phyloP scores from a whole-genome alignment of 2,888 invertebrate species.

The Amiota mariae region DNA sequence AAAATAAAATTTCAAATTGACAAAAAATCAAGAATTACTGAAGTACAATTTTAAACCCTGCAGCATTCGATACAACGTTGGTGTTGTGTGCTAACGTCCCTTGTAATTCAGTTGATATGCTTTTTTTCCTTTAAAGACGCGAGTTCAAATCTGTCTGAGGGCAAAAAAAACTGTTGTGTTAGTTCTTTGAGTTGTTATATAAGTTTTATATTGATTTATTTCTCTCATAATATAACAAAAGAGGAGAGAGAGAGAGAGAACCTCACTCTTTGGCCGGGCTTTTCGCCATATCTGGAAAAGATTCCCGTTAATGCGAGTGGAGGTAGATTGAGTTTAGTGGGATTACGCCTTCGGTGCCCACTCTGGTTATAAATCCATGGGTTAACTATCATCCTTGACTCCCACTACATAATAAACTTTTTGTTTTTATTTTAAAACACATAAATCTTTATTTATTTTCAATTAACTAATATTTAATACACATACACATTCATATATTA shows the following conservation, averaged over 20 bases:
- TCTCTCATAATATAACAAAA: background rate
- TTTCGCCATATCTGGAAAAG: constrained; percentile 46
- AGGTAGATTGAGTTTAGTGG: constrained; percentile 64
- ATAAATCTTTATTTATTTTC: constrained; percentile 61
- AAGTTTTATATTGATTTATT: background rate
- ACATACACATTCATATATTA: constrained; percentile 37
- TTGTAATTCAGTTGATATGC: no score
- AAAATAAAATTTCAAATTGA: no score
- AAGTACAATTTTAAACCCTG: no score
- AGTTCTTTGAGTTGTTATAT: no score
- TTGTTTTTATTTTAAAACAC: constrained; percentile 50
- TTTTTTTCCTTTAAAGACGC: no score
- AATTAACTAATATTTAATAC: constrained; percentile 47
- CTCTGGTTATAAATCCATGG: constrained; percentile 67
- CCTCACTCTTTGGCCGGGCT: constrained; percentile 70
- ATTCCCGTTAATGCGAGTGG: constrained; percentile 63
- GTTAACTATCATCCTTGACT: constrained; percentile 69
- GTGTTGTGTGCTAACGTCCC: no score
- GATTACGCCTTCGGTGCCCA: constrained; percentile 71
- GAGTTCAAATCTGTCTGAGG: no score
- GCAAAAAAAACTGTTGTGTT: no score
- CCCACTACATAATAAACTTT: constrained; percentile 58
- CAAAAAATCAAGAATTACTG: no score
- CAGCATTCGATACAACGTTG: no score
- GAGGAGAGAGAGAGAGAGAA: constrained; percentile 26